Evolutionary conservation across 2,113 vertebrate species (phyloP).

Genomic region (Tursiops truncatus): DNA sequence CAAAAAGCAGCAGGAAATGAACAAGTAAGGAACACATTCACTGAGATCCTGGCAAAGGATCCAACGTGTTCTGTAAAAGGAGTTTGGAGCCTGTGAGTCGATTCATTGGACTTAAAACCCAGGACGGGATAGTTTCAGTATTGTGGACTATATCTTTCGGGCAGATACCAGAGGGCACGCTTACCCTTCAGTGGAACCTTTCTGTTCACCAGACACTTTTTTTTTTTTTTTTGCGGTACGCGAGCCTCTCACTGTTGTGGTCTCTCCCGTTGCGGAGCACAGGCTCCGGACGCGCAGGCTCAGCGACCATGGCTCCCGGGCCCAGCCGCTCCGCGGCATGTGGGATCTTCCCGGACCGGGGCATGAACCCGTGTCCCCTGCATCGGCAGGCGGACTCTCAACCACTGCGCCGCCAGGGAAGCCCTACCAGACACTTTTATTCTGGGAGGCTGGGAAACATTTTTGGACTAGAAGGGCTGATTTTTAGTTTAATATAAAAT

Average conservation of each 20-base stretch:
- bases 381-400: no score
- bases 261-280: no score
- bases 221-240: no score
- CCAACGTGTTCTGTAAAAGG: background rate
- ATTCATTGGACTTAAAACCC: background rate
- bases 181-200: background rate
- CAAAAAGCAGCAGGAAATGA: constrained; percentile 54
- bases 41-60: background rate
- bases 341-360: no score
- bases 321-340: no score
- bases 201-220: background rate
- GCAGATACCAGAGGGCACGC: background rate
- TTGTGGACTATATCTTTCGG: background rate
- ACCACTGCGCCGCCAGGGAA: no score
- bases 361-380: no score
- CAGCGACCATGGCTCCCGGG: no score
- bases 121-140: background rate
- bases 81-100: background rate
- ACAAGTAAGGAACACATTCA: background rate
- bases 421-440: background rate
- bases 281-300: no score
- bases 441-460: background rate
- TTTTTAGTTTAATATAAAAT: background rate
- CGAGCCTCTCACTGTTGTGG: no score
- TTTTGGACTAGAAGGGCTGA: background rate